phyloP scores from a whole-genome alignment of 2,888 invertebrate genomes.

The Adelphocoris suturalis region DNA sequence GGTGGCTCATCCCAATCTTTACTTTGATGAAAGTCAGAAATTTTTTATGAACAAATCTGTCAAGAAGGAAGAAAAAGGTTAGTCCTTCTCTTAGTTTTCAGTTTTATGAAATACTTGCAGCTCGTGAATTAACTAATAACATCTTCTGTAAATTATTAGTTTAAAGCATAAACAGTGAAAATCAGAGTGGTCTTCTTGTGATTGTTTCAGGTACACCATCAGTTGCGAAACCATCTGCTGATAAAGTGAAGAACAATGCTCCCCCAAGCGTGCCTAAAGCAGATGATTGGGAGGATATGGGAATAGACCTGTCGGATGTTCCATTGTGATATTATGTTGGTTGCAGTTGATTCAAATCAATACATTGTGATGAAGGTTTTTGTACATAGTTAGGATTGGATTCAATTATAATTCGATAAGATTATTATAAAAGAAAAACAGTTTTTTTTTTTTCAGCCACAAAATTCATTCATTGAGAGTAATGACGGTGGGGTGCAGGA shows the following conservation, averaged over 20 bases:
- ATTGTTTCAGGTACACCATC: background rate
- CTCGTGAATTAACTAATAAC: too few relatives aligned
- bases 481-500: too few relatives aligned
- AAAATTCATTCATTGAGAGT: too few relatives aligned
- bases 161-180: background rate
- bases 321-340: conserved; percentile 13
- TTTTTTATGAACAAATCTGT: conserved; percentile 69
- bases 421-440: too few relatives aligned
- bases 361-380: too few relatives aligned
- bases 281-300: conserved; percentile 63
- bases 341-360: too few relatives aligned
- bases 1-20: conserved; percentile 94
- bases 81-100: background rate
- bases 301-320: conserved; percentile 54
- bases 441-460: too few relatives aligned
- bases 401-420: too few relatives aligned
- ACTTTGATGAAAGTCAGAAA: conserved; percentile 80
- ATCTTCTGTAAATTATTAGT: too few relatives aligned
- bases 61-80: conserved; percentile 72
- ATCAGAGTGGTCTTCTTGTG: too few relatives aligned
- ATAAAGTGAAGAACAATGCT: background rate
- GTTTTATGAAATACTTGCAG: background rate
- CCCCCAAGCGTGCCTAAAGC: background rate
- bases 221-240: conserved; percentile 16
- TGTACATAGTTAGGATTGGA: too few relatives aligned